Base-by-base conservation (phyloP, 2,113 vertebrate genomes). In the Parotia lawesii region DNA sequence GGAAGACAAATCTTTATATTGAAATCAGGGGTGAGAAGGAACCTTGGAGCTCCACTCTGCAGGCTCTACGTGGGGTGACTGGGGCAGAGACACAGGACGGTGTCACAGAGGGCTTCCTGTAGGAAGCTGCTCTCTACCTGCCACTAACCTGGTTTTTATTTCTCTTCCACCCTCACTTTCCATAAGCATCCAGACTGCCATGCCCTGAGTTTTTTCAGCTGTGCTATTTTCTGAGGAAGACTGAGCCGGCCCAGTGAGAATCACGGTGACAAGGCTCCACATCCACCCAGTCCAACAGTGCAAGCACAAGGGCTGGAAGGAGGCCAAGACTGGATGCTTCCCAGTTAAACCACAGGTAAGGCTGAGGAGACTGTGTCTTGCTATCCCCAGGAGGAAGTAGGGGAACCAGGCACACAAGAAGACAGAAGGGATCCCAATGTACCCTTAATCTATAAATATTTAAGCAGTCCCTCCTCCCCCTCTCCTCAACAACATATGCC, bases 371-470 rank as follows among this genome's bases (percentile, higher is more conserved):
- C 47, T 19, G 9, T 21, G 65, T 62, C 42, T 87, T 17, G 1
- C 67, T 76, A 80, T 76, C 62, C 75, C 22, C 84, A 84, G 45
- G 77, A 87, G 93, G 54, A 86, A 82, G 51, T 24, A 65, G 76
- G 73, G 87, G 50, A 89, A 79, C 58, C 44, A 79, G 75, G 70
- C 86, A 89, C 9, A 56, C 56, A 92, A 73, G 62, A 73, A 94
- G 89, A 91, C 87, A 76, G 80, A 92, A 96, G 74, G 31, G 85
- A 96, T 85, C 91, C 86, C 79, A 83, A 9, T 37, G 58, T 72
- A 83, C 65, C 73, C 62, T 95, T 90, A 84, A 90, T 92, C 87
- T 90, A 96, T 97, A 96, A 96, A 97, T 96, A 97, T 96, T 97
- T 96, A 96, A 97, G 69, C n/a, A 95, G 89, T 79, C 58, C 89